Conservation (phyloP, 2,113 vertebrate genomes). For the Excalfactoria chinensis region DNA sequence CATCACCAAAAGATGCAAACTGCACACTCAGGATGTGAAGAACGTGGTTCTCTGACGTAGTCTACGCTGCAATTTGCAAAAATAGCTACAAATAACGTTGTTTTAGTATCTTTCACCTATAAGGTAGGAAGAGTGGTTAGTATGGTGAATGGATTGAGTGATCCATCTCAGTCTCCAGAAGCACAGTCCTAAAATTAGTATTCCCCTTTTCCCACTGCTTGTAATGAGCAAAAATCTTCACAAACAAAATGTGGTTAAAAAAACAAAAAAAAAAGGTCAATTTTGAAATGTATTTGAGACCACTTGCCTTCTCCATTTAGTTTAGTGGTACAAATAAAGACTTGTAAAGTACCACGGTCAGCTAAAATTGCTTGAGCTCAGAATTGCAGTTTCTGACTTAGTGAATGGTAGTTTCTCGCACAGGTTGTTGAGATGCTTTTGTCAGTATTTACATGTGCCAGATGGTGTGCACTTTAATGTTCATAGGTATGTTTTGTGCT, state of each 20-base stretch:
- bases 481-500: not conserved
- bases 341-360: not conserved
- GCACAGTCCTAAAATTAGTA: not conserved
- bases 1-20: not conserved
- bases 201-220: not conserved
- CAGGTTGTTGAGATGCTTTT: not conserved
- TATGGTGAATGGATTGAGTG: accelerated
- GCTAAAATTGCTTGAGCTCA: accelerated
- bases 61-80: not conserved
- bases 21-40: accelerated
- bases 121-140: not conserved
- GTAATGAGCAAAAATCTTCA: not conserved
- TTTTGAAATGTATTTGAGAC: not conserved
- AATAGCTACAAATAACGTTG: not conserved
- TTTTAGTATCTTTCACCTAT: not conserved
- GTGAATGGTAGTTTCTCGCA: accelerated
- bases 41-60: not conserved
- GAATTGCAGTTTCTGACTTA: not conserved
- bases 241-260: not conserved
- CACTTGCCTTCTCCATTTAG: not conserved
- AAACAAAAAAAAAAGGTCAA: not conserved
- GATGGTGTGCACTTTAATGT: not conserved
- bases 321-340: not conserved
- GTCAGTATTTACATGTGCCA: accelerated
- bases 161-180: not conserved